These are phyloP conservation scores for Stegostoma tigrinum DNA, from an alignment of 2,113 vertebrate genomes.

Conservation along the genomic window DNA sequence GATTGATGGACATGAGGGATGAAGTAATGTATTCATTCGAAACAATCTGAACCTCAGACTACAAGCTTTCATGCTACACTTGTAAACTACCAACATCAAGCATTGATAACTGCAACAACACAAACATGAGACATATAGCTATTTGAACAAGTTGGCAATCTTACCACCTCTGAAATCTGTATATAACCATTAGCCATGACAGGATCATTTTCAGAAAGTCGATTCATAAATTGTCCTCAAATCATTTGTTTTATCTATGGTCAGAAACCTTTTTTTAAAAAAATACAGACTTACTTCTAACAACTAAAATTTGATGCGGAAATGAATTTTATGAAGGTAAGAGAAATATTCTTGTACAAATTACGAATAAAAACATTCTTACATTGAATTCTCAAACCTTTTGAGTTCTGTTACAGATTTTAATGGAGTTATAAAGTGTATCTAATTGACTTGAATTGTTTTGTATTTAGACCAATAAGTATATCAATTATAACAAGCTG, in stretches of 20 bases:
- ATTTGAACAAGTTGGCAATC: background rate
- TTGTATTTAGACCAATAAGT: background rate
- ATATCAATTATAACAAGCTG: background rate
- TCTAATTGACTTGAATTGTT: background rate
- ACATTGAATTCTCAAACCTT: background rate
- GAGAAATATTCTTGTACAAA: background rate
- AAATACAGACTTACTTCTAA: background rate
- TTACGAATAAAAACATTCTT: too few relatives aligned
- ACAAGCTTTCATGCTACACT: background rate
- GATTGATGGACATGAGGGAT: background rate
- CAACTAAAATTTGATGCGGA: background rate
- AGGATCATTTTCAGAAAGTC: background rate
- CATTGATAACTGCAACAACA: background rate
- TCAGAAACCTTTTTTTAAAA: background rate
- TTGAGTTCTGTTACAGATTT: background rate
- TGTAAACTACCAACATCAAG: background rate
- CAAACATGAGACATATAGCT: background rate
- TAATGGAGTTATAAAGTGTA: background rate
- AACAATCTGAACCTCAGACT: background rate
- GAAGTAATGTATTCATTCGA: background rate
- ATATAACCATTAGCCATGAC: background rate
- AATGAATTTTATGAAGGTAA: background rate
- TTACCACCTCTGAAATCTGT: background rate
- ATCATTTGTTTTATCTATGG: background rate
- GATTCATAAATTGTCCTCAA: background rate